Evolutionary conservation across 2,113 vertebrate genomes (phyloP), one percentile per base, ranked within the genome.

Genomic region (Morone chrysops): DNA sequence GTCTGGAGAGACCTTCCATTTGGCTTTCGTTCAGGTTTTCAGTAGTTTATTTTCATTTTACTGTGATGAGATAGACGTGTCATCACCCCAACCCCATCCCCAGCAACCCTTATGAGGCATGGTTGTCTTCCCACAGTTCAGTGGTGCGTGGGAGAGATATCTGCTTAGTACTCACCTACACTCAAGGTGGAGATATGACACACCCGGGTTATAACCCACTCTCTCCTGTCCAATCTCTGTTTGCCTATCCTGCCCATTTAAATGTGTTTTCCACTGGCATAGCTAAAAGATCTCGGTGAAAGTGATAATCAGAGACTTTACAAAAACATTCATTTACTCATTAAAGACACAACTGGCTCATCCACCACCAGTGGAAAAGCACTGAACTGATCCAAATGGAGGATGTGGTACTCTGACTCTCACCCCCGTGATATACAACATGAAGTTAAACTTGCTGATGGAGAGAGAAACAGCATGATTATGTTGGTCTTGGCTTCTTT

Each of bases 361-460:
- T 80, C 66, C 50, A 65, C 22, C 10, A 62, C 17, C 12, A 62
- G 38, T 89, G 69, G 72, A 85, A 87, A 82, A 85, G 60, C 53
- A 54, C n/a, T 45, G 68, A 72, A 50, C 63, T 25, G 74, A 83
- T 86, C 79, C 62, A 86, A 72, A 84, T 56, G 18, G 51, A 81
- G 72, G 72, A 87, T 86, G 56, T 75, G 63, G 71, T 78, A 8
- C 74, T 87, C 78, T 76, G 48, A 66, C 62, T 82, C 50, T 78
- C 70, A 69, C 70, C 70, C 76, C 53, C 57, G 87, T 80, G 83
- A 88, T 86, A 78, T 82, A 78, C 83, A 65, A 60, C 81, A 61
- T 89, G 77, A 90, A 90, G 87, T 90, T 81, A 87, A 94, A 94
- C 66, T 92, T 90, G 94, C 92, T 92, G 94, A 94, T 92, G 92